A percentile compares a stretch with the other conserved stretches of the same genome.
Conservation (phyloP, 2,888 invertebrate genomes). For the Parnassius glacialis region DNA sequence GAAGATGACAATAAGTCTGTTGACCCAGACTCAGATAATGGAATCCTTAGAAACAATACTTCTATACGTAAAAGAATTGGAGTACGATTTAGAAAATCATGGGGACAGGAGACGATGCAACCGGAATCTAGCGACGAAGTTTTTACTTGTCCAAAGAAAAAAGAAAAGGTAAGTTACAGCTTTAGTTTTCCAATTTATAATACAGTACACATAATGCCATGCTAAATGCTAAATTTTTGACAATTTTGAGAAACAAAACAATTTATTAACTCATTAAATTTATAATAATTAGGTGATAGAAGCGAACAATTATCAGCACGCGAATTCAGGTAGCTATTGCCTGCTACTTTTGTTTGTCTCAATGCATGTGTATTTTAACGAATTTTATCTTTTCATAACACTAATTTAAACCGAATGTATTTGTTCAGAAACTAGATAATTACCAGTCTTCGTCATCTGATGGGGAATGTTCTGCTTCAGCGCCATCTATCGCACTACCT, state of each 20-base stretch:
- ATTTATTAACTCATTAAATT: slow-evolving; percentile 40
- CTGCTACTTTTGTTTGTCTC: slow-evolving; percentile 30
- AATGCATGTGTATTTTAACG: slow-evolving; percentile 34
- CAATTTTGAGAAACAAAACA: slow-evolving; percentile 22
- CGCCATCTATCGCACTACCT: slow-evolving; percentile 79
- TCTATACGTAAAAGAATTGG: slow-evolving; percentile 57
- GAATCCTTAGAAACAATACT: slow-evolving; percentile 55
- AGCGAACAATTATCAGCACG: slow-evolving; percentile 50
- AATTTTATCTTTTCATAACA: slow-evolving; percentile 2
- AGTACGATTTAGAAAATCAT: slow-evolving; percentile 66
- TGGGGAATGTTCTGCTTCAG: slow-evolving; percentile 83
- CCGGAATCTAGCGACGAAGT: slow-evolving; percentile 66
- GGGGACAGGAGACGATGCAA: slow-evolving; percentile 53
- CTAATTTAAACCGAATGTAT: slow-evolving; percentile 29
- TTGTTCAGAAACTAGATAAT: slow-evolving; percentile 71
- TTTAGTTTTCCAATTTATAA: slow-evolving; percentile 6
- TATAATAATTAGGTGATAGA: slow-evolving; percentile 60
- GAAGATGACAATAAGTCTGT: slow-evolving; percentile 69
- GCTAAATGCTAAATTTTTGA: slow-evolving; percentile 19
- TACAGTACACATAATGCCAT: slow-evolving; percentile 12
- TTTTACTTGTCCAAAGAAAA: slow-evolving; percentile 54
- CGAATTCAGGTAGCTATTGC: slow-evolving; percentile 54
- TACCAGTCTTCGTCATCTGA: slow-evolving; percentile 82
- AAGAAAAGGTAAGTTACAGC: slow-evolving; percentile 55
- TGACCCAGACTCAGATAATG: slow-evolving; percentile 62